Evolutionary conservation across 2,797 vertebrate species (phyloP), one percentile per base, ranked within the genome.

Genomic region (Semaprochilodus insignis): DNA sequence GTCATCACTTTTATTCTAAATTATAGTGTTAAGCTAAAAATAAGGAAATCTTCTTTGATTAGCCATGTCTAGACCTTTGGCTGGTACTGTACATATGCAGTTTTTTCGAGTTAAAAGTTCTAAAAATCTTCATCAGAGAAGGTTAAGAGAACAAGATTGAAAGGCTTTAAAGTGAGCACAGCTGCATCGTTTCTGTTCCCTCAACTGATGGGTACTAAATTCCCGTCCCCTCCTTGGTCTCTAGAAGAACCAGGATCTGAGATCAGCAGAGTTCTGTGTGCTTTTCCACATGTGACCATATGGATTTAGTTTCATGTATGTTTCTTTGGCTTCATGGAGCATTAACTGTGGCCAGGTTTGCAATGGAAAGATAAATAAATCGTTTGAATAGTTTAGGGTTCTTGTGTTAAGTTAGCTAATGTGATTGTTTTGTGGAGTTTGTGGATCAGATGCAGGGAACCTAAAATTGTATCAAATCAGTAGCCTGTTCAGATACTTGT

Each of bases 301-400:
- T 40, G 40, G 60, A 23, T 72, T 73, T 55, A 31, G 6, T 77
- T 82, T 77, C 69, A 77, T 40, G 63, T 55, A 19, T 21, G 19
- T 36, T 72, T 25, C 11, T 72, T 71, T 21, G 34, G 48, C n/a
- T 73, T 72, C 27, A 63, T 36, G 81, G 3, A 65, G 81, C 44
- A 51, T 66, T 57, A 55, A 76, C 34, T 44, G 72, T 21, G 2
- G 23, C 52, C 27, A 59, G 73, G 19, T 40, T 75, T 19, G n/a
- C 13, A 21, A 2, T 48, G 34, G n/a, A 21, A 44, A 74, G 54
- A 44, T 75, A 40, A 74, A 19, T 54, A 54, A 74, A 40, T 40
- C 1, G 17, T 57, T 21, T 74, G 17, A 74, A 75, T 14, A 36
- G 34, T 75, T 17, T 31, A n/a, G 31, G 34, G n/a, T 14, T 15